phyloP scores from a whole-genome alignment of 2,797 vertebrate species.

The Tamandua tetradactyla region DNA sequence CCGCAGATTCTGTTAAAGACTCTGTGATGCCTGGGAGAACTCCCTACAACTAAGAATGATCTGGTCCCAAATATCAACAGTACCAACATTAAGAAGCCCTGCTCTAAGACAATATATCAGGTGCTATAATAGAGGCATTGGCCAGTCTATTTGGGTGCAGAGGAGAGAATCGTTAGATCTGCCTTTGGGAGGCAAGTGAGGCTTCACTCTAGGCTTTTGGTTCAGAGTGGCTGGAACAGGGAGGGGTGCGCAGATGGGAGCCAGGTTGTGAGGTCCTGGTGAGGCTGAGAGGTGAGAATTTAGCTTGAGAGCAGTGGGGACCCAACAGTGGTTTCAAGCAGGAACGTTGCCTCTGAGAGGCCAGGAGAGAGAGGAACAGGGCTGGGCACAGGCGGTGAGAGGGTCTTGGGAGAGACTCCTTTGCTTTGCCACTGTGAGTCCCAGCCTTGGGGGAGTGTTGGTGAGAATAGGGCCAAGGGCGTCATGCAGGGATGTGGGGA shows the following conservation, averaged over 20 bases:
- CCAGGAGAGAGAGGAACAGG: neutral
- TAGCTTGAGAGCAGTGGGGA: neutral
- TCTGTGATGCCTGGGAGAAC: accelerated
- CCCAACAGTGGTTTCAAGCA: neutral
- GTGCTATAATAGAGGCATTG: neutral
- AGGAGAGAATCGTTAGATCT: neutral
- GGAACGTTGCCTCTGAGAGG: neutral
- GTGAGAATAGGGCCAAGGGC: neutral
- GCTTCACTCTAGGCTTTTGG: neutral
- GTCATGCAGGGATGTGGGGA: neutral
- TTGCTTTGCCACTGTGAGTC: neutral
- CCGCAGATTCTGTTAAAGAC: neutral
- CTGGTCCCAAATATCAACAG: neutral
- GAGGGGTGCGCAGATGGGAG: too few species aligned
- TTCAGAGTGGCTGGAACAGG: neutral
- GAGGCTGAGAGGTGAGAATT: neutral
- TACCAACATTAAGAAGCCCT: neutral
- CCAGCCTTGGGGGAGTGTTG: neutral
- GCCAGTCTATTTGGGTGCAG: neutral
- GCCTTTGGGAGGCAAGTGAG: neutral
- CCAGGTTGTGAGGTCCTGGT: neutral
- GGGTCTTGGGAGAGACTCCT: neutral
- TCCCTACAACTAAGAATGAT: neutral
- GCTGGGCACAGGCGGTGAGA: neutral
- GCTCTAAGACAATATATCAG: neutral